These are phyloP conservation scores for Phrynocephalus vlangalii DNA, from an alignment of 2,797 vertebrate genomes.

Conservation along the genomic window DNA sequence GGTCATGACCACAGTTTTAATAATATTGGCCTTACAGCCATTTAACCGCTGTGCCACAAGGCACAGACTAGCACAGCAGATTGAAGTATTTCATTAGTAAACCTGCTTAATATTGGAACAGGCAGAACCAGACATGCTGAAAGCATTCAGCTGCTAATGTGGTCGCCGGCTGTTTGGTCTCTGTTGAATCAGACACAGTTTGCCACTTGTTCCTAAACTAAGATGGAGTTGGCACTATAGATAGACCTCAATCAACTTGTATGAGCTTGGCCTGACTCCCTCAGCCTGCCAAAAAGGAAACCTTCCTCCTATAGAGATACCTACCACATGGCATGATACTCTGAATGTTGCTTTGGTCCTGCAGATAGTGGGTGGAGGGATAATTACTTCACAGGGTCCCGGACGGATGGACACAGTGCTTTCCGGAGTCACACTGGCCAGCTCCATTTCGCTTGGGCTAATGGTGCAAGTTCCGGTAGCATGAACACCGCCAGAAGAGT, in stretches of 20 bases:
- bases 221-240: too few species aligned
- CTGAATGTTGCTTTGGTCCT: slow-evolving; percentile 11
- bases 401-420: background rate
- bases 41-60: too few species aligned
- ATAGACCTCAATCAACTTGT: background rate
- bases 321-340: background rate
- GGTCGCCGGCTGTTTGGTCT: background rate
- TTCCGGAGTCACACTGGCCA: background rate
- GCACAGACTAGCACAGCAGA: too few species aligned
- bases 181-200: background rate
- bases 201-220: background rate
- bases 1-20: too few species aligned
- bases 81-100: background rate
- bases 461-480: too few species aligned
- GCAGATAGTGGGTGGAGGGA: background rate
- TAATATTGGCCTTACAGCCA: too few species aligned
- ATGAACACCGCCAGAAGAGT: background rate
- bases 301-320: background rate
- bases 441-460: background rate
- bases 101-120: too few species aligned
- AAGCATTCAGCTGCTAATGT: background rate
- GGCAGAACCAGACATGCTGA: background rate
- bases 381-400: background rate
- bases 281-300: too few species aligned
- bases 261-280: background rate